Conservation (phyloP, 2,113 vertebrate genomes). For the Mirounga angustirostris region DNA sequence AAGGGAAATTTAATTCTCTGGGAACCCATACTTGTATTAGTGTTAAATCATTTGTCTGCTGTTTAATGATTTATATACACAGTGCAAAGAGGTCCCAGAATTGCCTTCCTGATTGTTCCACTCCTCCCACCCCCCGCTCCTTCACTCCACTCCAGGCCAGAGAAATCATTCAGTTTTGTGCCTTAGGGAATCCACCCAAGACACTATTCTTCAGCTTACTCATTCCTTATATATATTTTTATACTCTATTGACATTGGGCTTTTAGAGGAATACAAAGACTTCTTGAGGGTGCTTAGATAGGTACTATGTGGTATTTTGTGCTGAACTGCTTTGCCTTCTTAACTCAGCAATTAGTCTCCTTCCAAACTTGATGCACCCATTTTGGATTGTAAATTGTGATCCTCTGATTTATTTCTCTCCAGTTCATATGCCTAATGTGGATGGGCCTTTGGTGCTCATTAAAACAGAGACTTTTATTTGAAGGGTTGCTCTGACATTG, state of each 20-base stretch:
- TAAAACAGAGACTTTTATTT: conserved; percentile 70
- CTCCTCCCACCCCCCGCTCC: background rate
- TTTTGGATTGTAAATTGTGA: conserved; percentile 73
- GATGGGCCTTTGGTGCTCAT: conserved; percentile 59
- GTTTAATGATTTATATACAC: conserved; percentile 52
- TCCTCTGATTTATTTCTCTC: conserved; percentile 65
- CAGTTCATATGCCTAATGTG: conserved; percentile 65
- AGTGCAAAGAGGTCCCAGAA: conserved; percentile 33
- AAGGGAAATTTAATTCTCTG: conserved; percentile 72
- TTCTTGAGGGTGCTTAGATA: background rate
- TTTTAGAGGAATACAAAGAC: conserved; percentile 26
- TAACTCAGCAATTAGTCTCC: conserved; percentile 63
- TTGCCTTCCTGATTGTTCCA: background rate
- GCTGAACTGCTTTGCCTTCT: conserved; percentile 45
- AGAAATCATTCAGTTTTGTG: conserved; percentile 42
- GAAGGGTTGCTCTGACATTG: conserved; percentile 20
- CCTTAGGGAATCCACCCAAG: background rate
- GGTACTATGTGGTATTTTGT: background rate
- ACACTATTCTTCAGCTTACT: background rate
- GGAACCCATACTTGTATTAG: conserved; percentile 40
- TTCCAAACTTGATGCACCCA: background rate
- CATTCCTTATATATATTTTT: background rate
- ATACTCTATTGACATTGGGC: background rate
- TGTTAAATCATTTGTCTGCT: conserved; percentile 61
- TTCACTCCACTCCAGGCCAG: background rate